Conservation (phyloP, 2,888 invertebrate species). For the Pammene fasciana region DNA sequence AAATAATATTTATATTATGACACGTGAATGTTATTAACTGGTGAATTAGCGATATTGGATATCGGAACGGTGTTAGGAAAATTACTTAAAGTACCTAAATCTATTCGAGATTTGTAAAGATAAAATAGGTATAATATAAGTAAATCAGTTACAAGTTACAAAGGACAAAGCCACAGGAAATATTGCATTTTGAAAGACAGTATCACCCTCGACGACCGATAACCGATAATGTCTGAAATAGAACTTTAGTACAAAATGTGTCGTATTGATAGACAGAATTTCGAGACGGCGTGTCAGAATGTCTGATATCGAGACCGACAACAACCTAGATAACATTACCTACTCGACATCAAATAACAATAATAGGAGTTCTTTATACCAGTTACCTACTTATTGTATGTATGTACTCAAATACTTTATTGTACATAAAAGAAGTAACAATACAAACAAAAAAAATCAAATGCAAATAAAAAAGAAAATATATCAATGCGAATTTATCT, state of each 20-base stretch:
- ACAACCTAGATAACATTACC: not conserved
- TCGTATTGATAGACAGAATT: conserved; percentile 10
- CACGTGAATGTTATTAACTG: conserved; percentile 23
- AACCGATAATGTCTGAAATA: conserved; percentile 20
- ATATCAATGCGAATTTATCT: too few relatives aligned
- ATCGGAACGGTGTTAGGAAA: not conserved
- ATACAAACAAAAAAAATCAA: too few relatives aligned
- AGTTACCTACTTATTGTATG: too few relatives aligned
- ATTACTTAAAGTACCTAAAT: conserved; percentile 1
- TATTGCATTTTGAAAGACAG: conserved; percentile 1
- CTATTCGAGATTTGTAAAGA: not conserved
- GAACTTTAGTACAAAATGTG: not conserved
- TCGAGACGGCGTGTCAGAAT: conserved; percentile 15
- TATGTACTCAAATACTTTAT: too few relatives aligned
- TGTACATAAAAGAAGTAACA: too few relatives aligned
- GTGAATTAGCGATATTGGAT: not conserved
- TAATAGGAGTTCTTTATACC: too few relatives aligned
- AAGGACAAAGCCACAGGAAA: not conserved
- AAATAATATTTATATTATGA: conserved; percentile 28
- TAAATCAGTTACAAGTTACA: not conserved
- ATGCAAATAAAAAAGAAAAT: too few relatives aligned
- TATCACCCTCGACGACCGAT: conserved; percentile 6
- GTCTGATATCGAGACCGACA: conserved; percentile 23
- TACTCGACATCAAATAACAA: too few relatives aligned
- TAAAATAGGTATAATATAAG: not conserved